These are phyloP conservation scores for Hyles vespertilio DNA, from an alignment of 1,140 invertebrate genomes.

Conservation along the genomic window DNA sequence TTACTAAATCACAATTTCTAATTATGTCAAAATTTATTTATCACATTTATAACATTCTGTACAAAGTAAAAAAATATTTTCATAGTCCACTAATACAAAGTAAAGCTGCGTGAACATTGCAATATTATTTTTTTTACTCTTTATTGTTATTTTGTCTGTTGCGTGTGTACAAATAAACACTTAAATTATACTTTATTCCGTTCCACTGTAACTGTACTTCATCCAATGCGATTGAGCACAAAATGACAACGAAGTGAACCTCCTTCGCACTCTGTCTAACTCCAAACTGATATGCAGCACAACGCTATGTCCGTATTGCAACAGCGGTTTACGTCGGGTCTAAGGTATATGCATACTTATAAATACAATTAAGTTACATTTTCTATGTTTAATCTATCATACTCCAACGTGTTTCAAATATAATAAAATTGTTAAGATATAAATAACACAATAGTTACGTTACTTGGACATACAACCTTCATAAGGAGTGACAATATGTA, in stretches of 20 bases:
- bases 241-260: conserved; percentile 3
- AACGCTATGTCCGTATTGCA: conserved; percentile 23
- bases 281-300: conserved; percentile 35
- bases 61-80: conserved; percentile 73
- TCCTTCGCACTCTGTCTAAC: conserved; percentile 21
- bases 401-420: conserved; percentile 58
- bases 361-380: conserved; percentile 59
- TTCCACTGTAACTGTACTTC: conserved; percentile 25
- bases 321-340: conserved; percentile 12
- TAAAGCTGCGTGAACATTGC: conserved; percentile 53
- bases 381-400: conserved; percentile 54
- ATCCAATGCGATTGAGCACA: conserved; percentile 21
- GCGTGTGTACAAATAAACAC: conserved; percentile 13
- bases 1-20: conserved; percentile 71
- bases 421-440: conserved; percentile 64
- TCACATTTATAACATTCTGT: conserved; percentile 72
- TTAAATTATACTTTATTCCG: conserved; percentile 15
- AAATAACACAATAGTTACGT: conserved; percentile 67
- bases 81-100: conserved; percentile 64
- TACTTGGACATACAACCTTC: conserved; percentile 71
- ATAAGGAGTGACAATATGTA: conserved; percentile 56
- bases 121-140: conserved; percentile 16
- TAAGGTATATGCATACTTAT: conserved; percentile 41
- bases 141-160: conserved; percentile 16
- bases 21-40: conserved; percentile 72